Evolutionary conservation across 2,888 invertebrate genomes (phyloP).

Genomic region (Theodoxus fluviatilis): DNA sequence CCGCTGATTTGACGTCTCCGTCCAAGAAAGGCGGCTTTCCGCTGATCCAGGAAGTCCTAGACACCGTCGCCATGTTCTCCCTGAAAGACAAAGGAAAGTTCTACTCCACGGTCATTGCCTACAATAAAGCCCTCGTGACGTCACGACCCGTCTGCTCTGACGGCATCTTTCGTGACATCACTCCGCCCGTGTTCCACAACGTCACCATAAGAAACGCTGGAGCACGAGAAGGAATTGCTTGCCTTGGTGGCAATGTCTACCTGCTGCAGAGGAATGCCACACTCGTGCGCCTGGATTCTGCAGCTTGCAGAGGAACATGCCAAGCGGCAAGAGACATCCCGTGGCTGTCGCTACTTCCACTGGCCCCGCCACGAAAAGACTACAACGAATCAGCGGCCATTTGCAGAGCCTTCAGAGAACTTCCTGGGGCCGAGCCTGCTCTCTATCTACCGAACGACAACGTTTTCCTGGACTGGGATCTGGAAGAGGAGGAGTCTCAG

Average conservation of each 20-base stretch:
- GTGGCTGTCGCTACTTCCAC: no score
- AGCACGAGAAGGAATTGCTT: conserved; percentile 31
- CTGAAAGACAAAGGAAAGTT: no score
- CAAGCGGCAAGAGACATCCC: no score
- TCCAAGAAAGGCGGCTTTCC: no score
- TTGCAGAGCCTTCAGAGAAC: no score
- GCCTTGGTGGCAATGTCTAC: conserved; percentile 29
- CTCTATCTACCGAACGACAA: conserved; percentile 38
- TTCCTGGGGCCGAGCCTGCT: conserved; percentile 17
- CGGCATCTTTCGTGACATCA: conserved; percentile 41
- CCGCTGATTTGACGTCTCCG: no score
- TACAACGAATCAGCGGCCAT: no score
- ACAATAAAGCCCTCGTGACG: conserved; percentile 43
- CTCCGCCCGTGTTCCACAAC: conserved; percentile 34
- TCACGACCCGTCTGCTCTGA: conserved; percentile 46
- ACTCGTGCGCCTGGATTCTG: neutral
- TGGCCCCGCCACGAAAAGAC: no score
- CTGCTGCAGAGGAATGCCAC: conserved; percentile 31
- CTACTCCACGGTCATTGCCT: conserved; percentile 41
- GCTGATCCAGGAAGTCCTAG: no score
- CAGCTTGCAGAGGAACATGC: neutral
- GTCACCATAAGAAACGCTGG: conserved; percentile 31
- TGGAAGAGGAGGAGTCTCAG: conserved; percentile 36
- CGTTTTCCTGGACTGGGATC: conserved; percentile 35
- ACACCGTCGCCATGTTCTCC: no score